Evolutionary conservation across 1,140 invertebrate species (phyloP), one percentile per base, ranked within the genome.

Genomic region (Pararge aegeria): DNA sequence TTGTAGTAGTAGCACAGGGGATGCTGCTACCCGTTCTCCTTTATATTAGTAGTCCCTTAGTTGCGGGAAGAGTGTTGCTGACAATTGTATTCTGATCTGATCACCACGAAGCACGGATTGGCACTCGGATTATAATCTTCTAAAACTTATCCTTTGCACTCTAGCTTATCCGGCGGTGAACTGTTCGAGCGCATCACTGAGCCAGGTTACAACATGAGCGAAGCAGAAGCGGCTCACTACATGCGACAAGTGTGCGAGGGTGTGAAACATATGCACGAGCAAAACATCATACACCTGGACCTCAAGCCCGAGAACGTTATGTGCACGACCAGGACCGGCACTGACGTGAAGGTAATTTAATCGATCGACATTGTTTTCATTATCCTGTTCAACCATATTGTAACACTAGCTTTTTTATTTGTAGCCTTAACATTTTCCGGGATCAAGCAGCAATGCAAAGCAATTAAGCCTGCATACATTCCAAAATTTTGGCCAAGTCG

Each of bases 261-360:
- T n/a, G 95, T 99, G 0, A 95, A 97, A 69, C 98, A 99, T 81
- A 99, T 99, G 98, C 98, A 99, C 83, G 98, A 99, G 76, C 97
- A 97, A 92, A 99, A 99, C 88, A 99, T 99, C 68, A 99, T 99
- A 56, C 99, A 99, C 85, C 92, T 99, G 4, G 96, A 98, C 79
- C 95, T 98, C 61, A 97, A 99, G 90, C 98, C 98, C 0, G 99
- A 99, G 82, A 99, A 99, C 83, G 98, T 99, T 54, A 99, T 99
- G 98, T 99, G 98, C 85, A 97, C 98, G 80, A 99, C 98, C 4
- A 94, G 96, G 53, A 96, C 94, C 55, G 97, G 97, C 70, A 98
- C 96, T 10, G 96, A 97, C 77, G 96, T 99, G 5, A 99, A 99
- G 85, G 89, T 90, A 49, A 54, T 24, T 3, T 12, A 20, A 37